These are phyloP conservation scores for Halichoeres trimaculatus DNA, from an alignment of 2,113 vertebrate species.

Conservation along the genomic window DNA sequence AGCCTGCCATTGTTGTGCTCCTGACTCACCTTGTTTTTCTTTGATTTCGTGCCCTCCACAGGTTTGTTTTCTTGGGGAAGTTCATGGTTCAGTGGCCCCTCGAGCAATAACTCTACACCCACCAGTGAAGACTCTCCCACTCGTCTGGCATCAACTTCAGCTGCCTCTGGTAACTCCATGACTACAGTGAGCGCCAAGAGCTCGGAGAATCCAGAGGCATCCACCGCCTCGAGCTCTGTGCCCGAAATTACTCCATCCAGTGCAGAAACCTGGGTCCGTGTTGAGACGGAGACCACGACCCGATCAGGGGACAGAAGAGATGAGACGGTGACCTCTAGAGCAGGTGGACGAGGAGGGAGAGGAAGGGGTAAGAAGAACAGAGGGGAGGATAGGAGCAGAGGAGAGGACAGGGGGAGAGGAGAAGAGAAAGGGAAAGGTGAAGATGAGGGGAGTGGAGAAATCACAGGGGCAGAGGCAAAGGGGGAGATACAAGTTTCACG, in stretches of 20 bases:
- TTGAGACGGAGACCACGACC: conserved; percentile 63
- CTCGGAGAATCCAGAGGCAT: conserved; percentile 31
- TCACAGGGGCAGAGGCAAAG: conserved; percentile 69
- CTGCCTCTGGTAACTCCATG: conserved; percentile 33
- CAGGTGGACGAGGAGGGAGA: conserved; percentile 66
- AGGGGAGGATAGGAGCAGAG: conserved; percentile 61
- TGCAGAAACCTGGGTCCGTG: conserved; percentile 51
- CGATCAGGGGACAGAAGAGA: conserved; percentile 47
- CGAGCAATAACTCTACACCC: conserved; percentile 38
- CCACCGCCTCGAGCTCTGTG: conserved; percentile 36
- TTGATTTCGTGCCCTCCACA: conserved; percentile 41
- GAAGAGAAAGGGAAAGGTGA: conserved; percentile 70
- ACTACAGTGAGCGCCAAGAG: conserved; percentile 48
- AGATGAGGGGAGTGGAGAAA: conserved; percentile 77
- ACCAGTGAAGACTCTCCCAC: conserved; percentile 52
- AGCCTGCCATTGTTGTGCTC: conserved; percentile 23
- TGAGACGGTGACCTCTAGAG: conserved; percentile 61
- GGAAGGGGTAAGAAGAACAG: conserved; percentile 74
- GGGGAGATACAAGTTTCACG: conserved; percentile 81
- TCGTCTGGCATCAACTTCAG: conserved; percentile 46
- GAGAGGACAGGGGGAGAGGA: conserved; percentile 38
- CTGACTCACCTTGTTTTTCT: conserved; percentile 22
- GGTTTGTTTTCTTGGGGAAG: conserved; percentile 67
- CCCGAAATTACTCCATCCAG: conserved; percentile 39
- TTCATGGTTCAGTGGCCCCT: conserved; percentile 59